Evolutionary conservation across 2,888 invertebrate genomes (phyloP).

Genomic region (Agrochola lota): DNA sequence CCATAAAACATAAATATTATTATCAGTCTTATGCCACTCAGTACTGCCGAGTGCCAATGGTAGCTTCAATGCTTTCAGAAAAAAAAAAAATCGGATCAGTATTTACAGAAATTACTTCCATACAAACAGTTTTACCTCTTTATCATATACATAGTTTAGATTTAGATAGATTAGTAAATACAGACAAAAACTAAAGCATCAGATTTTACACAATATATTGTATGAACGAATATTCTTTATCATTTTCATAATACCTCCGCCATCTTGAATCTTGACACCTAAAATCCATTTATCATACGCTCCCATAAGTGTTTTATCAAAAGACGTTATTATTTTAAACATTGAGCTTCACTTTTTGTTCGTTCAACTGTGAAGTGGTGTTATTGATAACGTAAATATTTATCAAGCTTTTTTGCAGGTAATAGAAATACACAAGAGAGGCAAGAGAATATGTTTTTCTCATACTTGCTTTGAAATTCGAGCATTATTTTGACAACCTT

Average conservation of each 20-base stretch:
- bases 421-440: too few species aligned
- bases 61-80: too few species aligned
- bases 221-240: background rate
- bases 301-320: constrained; percentile 13
- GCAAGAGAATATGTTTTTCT: too few species aligned
- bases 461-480: too few species aligned
- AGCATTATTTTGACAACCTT: too few species aligned
- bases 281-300: constrained; percentile 36
- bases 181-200: background rate
- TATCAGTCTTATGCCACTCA: too few species aligned
- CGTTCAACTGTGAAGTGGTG: background rate
- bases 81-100: background rate
- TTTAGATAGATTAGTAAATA: background rate
- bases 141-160: background rate
- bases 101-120: background rate
- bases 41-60: too few species aligned
- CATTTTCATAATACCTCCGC: constrained; percentile 6
- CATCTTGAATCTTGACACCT: constrained; percentile 21
- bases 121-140: background rate
- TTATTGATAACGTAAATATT: constrained; percentile 15
- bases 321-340: constrained; percentile 3
- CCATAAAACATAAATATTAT: too few species aligned
- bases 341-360: background rate
- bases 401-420: background rate
- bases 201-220: background rate